These are phyloP conservation scores for Enteromius thamalakanensis DNA, from an alignment of 2,797 vertebrate species.

Conservation along the genomic window DNA sequence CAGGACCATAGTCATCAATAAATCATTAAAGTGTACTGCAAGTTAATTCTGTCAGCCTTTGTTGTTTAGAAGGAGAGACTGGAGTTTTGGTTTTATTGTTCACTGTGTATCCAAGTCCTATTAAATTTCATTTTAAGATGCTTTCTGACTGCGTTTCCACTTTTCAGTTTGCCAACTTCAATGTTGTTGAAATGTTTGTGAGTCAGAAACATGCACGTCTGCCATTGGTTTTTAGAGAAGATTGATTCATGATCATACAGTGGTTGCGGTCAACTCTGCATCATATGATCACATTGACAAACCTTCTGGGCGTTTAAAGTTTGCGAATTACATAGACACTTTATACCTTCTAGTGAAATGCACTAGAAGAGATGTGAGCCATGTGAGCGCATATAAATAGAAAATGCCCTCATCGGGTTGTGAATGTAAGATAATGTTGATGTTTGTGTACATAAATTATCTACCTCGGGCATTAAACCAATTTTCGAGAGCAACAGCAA, in stretches of 20 bases:
- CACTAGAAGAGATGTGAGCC: not conserved
- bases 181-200: not conserved
- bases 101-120: not conserved
- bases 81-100: not conserved
- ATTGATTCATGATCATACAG: not conserved
- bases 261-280: not conserved
- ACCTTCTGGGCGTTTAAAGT: not conserved
- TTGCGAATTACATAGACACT: conserved; percentile 6
- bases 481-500: conserved; percentile 16
- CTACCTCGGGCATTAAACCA: conserved; percentile 37
- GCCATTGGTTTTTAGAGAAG: not conserved
- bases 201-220: not conserved
- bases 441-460: conserved; percentile 5
- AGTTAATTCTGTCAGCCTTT: conserved; percentile 41
- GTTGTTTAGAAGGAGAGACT: conserved; percentile 35
- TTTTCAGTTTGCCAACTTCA: not conserved
- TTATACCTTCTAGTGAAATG: conserved; percentile 1
- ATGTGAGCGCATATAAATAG: conserved; percentile 13
- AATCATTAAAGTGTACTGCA: conserved; percentile 45
- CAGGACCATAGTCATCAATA: conserved; percentile 50
- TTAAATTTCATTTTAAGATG: not conserved
- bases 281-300: conserved; percentile 7
- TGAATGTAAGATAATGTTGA: conserved; percentile 29
- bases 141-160: not conserved
- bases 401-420: conserved; percentile 14